A percentile compares a stretch with the other conserved stretches of the same genome.
phyloP scores from a whole-genome alignment of 2,888 invertebrate genomes.

The Miltochrista miniata region DNA sequence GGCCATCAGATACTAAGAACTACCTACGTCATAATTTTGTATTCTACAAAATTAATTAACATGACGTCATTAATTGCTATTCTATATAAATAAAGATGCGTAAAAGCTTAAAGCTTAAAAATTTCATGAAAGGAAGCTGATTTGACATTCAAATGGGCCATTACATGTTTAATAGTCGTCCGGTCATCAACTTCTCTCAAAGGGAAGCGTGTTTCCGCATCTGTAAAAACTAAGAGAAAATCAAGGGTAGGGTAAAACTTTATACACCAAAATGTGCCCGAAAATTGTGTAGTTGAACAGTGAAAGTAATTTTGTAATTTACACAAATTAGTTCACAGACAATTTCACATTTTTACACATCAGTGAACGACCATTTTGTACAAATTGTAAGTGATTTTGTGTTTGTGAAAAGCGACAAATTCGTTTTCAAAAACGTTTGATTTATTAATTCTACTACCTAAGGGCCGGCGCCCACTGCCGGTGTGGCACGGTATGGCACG shows the following conservation, averaged over 20 bases:
- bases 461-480: no score
- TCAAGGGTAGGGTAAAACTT: neutral
- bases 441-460: no score
- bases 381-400: slow-evolving; percentile 31
- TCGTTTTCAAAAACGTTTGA: neutral
- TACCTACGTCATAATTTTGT: no score
- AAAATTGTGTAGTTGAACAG: slow-evolving; percentile 23
- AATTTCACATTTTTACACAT: slow-evolving; percentile 34
- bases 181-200: neutral
- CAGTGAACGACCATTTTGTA: slow-evolving; percentile 22
- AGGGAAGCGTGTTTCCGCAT: neutral
- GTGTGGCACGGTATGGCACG: no score
- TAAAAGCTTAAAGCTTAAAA: neutral
- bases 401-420: neutral
- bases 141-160: neutral
- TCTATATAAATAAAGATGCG: neutral
- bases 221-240: neutral
- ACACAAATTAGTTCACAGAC: slow-evolving; percentile 40
- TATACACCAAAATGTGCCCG: slow-evolving; percentile 6
- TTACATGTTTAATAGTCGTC: neutral
- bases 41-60: no score
- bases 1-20: no score
- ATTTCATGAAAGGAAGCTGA: neutral
- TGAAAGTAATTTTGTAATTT: slow-evolving; percentile 35
- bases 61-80: no score